A percentile compares a stretch with the other conserved stretches of the same genome.
phyloP scores from a whole-genome alignment of 2,797 vertebrate genomes.

The Erethizon dorsatum region DNA sequence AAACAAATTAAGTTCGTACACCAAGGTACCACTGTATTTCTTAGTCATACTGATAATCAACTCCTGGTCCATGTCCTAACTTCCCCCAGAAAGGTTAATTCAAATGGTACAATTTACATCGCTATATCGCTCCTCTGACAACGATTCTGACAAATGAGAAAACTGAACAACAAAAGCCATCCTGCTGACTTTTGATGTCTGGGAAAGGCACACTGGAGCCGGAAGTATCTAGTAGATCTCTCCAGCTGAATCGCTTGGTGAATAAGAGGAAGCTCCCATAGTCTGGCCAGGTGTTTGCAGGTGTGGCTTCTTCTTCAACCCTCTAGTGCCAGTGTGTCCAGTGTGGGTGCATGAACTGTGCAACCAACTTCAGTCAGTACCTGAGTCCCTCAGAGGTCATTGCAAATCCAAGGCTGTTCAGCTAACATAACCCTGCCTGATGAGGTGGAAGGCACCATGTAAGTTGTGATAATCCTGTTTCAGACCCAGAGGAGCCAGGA shows the following conservation, averaged over 20 bases:
- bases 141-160: not conserved
- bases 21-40: not conserved
- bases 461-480: not conserved
- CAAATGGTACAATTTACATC: not conserved
- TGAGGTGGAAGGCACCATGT: not conserved
- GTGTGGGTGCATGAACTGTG: not conserved
- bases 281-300: not conserved
- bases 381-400: not conserved
- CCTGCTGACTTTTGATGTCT: not conserved
- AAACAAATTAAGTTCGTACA: not conserved
- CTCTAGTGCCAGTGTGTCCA: not conserved
- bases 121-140: constrained; percentile 2
- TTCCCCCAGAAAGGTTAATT: constrained; percentile 16
- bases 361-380: not conserved
- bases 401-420: not conserved
- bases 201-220: not conserved
- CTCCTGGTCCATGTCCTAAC: not conserved
- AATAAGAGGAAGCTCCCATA: not conserved
- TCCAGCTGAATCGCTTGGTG: not conserved
- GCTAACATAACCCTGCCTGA: not conserved
- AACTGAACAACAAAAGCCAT: not conserved
- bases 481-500: not conserved
- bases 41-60: not conserved
- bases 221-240: not conserved
- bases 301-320: not conserved